phyloP scores from a whole-genome alignment of 2,888 invertebrate species.

The Antitype chi region DNA sequence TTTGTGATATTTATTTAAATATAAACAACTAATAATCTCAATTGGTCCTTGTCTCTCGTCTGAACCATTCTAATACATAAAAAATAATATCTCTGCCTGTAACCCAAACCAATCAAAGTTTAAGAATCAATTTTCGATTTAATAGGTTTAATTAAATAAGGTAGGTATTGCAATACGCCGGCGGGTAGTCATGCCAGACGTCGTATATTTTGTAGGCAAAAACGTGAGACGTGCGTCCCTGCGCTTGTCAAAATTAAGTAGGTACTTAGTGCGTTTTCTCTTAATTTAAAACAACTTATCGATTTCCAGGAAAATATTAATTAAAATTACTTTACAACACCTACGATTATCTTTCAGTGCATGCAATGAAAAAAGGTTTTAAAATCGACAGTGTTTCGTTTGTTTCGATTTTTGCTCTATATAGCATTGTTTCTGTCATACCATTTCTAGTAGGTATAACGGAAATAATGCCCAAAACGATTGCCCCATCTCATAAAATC shows the following conservation, averaged over 20 bases:
- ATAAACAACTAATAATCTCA: neutral
- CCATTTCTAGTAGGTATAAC: neutral
- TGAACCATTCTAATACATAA: neutral
- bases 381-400: neutral
- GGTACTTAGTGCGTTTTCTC: neutral
- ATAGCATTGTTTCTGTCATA: neutral
- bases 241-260: neutral
- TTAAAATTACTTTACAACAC: neutral
- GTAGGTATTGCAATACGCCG: neutral
- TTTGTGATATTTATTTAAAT: neutral
- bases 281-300: neutral
- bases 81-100: neutral
- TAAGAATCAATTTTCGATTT: neutral
- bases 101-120: neutral
- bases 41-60: neutral
- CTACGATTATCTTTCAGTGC: neutral
- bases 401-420: neutral
- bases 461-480: too few species aligned
- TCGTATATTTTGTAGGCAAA: neutral
- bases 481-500: too few species aligned
- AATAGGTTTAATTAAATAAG: neutral
- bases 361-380: neutral
- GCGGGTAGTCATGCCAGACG: neutral
- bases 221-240: too few species aligned
- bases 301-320: conserved; percentile 4